Evolutionary conservation across 2,113 vertebrate genomes (phyloP), one percentile per base, ranked within the genome.

Genomic region (Dinomys branickii): DNA sequence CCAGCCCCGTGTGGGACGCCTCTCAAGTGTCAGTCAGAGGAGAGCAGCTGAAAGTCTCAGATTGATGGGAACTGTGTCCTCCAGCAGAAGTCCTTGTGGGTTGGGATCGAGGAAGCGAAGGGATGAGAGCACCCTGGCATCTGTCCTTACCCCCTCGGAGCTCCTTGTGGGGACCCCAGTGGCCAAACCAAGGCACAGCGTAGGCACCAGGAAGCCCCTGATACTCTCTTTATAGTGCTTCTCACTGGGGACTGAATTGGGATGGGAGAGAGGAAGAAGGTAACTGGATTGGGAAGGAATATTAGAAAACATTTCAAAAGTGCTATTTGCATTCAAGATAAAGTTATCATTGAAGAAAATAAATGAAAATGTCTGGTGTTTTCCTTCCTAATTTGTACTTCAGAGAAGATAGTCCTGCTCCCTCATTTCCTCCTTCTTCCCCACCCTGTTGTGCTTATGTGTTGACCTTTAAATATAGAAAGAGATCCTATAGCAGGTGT

Each of bases 71-170:
- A 10, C 65, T n/a, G 20, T 61, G 65, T 13, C 67, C 41, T 61
- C n/a, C 14, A n/a, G 30, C 8, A 44, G 78, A 44, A n/a, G 12
- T 35, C 41, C 90, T 91, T 63, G 52, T 35, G 33, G 35, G 17
- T 35, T 41, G 17, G 17, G 52, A 73, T 22, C 22, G 14, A 47
- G 16, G 19, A 8, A 69, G 1, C 75, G 7, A 24, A 90, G 3
- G 24, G 8, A 65, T 52, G 56, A 22, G 9, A 17, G 16, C 20
- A 7, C 10, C 4, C 0, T 0, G 8, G 7, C 35, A 59, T 33
- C 35, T 50, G 33, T 11, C 52, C 41, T 84, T 8, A 33, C 2
- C n/a, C 38, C 9, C 4, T n/a, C 5, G 28, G 20, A 13, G 4
- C 38, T 85, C 30, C 67, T 75, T 19, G 30, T 5, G 35, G 30